Evolutionary conservation across 2,113 vertebrate species (phyloP).

Genomic region (Orycteropus afer): DNA sequence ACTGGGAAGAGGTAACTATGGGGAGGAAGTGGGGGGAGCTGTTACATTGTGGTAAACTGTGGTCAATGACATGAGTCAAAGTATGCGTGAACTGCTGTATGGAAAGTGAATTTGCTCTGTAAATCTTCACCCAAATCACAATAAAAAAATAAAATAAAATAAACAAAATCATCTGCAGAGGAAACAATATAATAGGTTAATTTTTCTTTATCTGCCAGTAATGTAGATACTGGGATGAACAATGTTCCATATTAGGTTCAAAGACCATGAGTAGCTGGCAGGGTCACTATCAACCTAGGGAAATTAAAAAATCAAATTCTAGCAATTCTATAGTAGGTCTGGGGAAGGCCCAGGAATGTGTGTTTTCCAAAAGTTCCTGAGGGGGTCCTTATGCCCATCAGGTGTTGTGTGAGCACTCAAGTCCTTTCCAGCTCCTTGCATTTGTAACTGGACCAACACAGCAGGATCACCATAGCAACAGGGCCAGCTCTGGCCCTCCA

Average conservation of each 20-base stretch:
- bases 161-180: background rate
- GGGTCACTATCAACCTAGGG: background rate
- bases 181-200: background rate
- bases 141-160: no score
- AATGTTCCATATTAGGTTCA: background rate
- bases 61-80: no score
- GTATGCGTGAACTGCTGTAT: no score
- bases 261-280: background rate
- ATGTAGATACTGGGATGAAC: background rate
- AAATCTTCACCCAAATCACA: no score
- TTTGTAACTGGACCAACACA: background rate
- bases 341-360: background rate
- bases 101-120: no score
- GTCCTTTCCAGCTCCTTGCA: background rate
- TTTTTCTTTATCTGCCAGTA: background rate
- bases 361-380: background rate
- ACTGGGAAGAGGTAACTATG: no score
- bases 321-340: background rate
- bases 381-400: background rate
- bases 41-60: no score
- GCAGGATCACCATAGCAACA: background rate
- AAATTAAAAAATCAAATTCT: background rate
- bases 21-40: no score
- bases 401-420: no score
- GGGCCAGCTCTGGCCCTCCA: background rate